phyloP scores from a whole-genome alignment of 2,113 vertebrate genomes.

The Seriola rivoliana region DNA sequence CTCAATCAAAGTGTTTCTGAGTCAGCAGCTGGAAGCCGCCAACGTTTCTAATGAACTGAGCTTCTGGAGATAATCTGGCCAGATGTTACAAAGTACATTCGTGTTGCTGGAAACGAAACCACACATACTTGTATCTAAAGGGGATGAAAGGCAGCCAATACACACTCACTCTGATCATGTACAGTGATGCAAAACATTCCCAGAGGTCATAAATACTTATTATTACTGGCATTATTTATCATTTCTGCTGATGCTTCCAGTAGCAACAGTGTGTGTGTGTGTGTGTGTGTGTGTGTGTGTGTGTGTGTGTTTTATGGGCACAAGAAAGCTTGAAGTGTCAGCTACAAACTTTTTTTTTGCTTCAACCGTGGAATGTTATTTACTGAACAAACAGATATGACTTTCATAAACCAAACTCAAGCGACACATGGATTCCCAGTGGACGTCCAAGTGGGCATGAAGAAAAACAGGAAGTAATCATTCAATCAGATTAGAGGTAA shows the following conservation, averaged over 20 bases:
- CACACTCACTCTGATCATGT: constrained; percentile 39
- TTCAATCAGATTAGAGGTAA: constrained; percentile 63
- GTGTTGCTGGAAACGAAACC: constrained; percentile 61
- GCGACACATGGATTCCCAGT: constrained; percentile 59
- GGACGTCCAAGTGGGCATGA: constrained; percentile 36
- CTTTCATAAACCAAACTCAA: constrained; percentile 63
- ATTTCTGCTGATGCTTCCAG: not conserved
- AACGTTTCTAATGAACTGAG: constrained; percentile 58
- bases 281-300: not conserved
- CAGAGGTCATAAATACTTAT: constrained; percentile 30
- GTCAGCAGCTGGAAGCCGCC: constrained; percentile 51
- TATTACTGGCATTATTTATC: constrained; percentile 22
- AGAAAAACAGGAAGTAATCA: constrained; percentile 72
- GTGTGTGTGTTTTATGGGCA: not conserved
- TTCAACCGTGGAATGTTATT: constrained; percentile 79
- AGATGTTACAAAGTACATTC: constrained; percentile 57
- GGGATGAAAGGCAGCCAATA: constrained; percentile 40
- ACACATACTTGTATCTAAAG: constrained; percentile 44
- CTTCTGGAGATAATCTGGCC: constrained; percentile 64
- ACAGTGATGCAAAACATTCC: constrained; percentile 23
- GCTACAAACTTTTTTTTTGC: constrained; percentile 21
- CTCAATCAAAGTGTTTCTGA: constrained; percentile 60
- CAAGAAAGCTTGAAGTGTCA: constrained; percentile 9
- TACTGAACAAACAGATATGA: constrained; percentile 78
- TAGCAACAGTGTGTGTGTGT: constrained; percentile 1